Evolutionary conservation across 2,113 vertebrate species (phyloP), one percentile per base, ranked within the genome.

Genomic region (Podilymbus podiceps): DNA sequence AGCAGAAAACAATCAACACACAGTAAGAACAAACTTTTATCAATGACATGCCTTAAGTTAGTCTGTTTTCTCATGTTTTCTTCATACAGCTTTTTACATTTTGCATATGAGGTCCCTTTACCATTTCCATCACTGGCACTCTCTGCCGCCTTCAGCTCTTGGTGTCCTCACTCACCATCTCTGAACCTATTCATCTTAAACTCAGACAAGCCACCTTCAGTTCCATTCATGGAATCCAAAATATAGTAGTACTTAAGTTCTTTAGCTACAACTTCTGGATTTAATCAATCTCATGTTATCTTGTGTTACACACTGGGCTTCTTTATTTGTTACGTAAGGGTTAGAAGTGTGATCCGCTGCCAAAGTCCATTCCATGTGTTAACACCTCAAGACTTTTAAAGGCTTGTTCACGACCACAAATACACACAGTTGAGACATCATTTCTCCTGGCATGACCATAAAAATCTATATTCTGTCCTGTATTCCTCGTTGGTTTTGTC

Each of bases 351-450:
- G 12, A 67, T 2, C 2, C 6, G 17, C 55, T 20, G 14, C n/a
- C 21, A 8, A 85, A 85, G 25, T 28, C 49, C 13, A 67, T 87
- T 74, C 44, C 44, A 31, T 13, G 4, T 23, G 56, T 42, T 82
- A 55, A 75, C 82, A 63, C 7, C 14, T 63, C 15, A 28, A 4
- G 25, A 42, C 63, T 71, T 42, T 42, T 24, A 59, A 78, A 85
- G 23, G 40, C 25, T 76, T 56, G 8, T 31, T 80, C 30, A 40
- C 1, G 3, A 42, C 9, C 21, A 76, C n/a, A 76, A 55, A 50
- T 14, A 52, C 25, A 74, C 8, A 3, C 27, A 87, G 27, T 0
- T 44, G 21, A 40, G 75, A 52, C 46, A 59, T 12, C 0, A 0
- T 24, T 89, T 89, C 52, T 82, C 40, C 60, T 40, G 21, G 52